Evolutionary conservation across 2,888 invertebrate species (phyloP).

Genomic region (Coleophora deauratella): DNA sequence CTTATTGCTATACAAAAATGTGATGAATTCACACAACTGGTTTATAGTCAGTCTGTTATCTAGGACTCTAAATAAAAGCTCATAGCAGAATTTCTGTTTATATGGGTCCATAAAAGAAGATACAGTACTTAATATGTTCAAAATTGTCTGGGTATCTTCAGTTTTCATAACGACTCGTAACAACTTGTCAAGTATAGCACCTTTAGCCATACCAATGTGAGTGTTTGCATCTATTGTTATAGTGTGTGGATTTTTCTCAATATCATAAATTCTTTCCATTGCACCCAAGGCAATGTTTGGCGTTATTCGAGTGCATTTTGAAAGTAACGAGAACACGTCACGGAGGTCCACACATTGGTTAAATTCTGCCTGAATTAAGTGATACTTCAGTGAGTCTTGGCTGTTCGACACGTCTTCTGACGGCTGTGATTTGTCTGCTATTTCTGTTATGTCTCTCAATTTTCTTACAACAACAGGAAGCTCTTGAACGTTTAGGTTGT

Average conservation of each 20-base stretch:
- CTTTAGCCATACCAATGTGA: constrained; percentile 52
- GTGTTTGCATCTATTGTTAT: constrained; percentile 29
- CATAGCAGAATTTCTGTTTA: constrained; percentile 74
- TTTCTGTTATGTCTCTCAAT: constrained; percentile 50
- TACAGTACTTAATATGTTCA: constrained; percentile 53
- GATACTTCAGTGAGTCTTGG: constrained; percentile 43
- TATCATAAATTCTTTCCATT: constrained; percentile 59
- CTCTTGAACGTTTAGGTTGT: constrained; percentile 79
- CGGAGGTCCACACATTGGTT: constrained; percentile 53
- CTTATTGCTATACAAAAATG: constrained; percentile 64
- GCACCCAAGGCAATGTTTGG: constrained; percentile 67
- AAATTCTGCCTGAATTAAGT: constrained; percentile 62
- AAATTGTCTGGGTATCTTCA: constrained; percentile 61
- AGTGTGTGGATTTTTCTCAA: constrained; percentile 45
- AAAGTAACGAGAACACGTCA: constrained; percentile 59
- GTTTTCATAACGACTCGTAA: constrained; percentile 56
- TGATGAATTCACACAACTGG: constrained; percentile 76
- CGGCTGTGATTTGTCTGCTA: constrained; percentile 29
- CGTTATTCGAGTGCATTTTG: constrained; percentile 65
- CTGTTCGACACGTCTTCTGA: constrained; percentile 21
- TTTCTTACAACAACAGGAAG: constrained; percentile 77
- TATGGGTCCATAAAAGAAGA: constrained; percentile 55
- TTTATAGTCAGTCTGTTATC: constrained; percentile 73
- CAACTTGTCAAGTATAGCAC: constrained; percentile 61
- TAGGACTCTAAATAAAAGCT: constrained; percentile 74